Evolutionary conservation across 2,888 invertebrate species (phyloP).

Genomic region (Automeris io): DNA sequence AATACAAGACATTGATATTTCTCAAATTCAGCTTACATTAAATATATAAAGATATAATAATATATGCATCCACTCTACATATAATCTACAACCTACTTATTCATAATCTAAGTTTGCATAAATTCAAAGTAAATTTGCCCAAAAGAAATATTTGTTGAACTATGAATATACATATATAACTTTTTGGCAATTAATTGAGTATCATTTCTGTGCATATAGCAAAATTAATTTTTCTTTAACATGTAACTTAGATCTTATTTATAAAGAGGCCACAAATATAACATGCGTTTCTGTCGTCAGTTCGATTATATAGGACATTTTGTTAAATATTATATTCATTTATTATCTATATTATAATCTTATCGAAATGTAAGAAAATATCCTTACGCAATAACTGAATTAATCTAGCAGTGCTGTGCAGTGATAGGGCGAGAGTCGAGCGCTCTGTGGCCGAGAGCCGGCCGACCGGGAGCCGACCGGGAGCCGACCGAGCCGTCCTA

Average conservation of each 20-base stretch:
- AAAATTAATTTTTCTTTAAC: slow-evolving; percentile 75
- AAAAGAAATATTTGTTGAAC: slow-evolving; percentile 77
- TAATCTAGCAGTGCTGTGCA: slow-evolving; percentile 75
- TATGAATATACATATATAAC: slow-evolving; percentile 75
- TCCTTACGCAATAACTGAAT: slow-evolving; percentile 73
- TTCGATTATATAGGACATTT: slow-evolving; percentile 77
- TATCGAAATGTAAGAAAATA: slow-evolving; percentile 74
- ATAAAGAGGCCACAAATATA: slow-evolving; percentile 77
- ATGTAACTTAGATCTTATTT: slow-evolving; percentile 77
- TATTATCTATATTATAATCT: slow-evolving; percentile 70
- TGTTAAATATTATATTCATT: slow-evolving; percentile 73
- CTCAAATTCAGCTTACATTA: slow-evolving; percentile 75
- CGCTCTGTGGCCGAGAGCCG: slow-evolving; percentile 36
- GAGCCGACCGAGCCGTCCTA: slow-evolving; percentile 7
- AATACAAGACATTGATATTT: slow-evolving; percentile 77
- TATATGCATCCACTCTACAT: slow-evolving; percentile 76
- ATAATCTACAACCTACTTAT: slow-evolving; percentile 76
- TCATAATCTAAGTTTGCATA: slow-evolving; percentile 76
- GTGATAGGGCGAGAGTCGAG: slow-evolving; percentile 60
- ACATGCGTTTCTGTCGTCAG: slow-evolving; percentile 76
- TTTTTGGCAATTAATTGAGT: slow-evolving; percentile 79
- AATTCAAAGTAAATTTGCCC: slow-evolving; percentile 77
- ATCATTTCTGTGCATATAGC: slow-evolving; percentile 79
- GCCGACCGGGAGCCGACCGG: slow-evolving; percentile 22
- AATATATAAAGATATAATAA: slow-evolving; percentile 73